Percentiles rank a stretch among this genome's conserved stretches.
Conservation (phyloP, 1,140 invertebrate genomes). For the Meloidogyne hapla region DNA sequence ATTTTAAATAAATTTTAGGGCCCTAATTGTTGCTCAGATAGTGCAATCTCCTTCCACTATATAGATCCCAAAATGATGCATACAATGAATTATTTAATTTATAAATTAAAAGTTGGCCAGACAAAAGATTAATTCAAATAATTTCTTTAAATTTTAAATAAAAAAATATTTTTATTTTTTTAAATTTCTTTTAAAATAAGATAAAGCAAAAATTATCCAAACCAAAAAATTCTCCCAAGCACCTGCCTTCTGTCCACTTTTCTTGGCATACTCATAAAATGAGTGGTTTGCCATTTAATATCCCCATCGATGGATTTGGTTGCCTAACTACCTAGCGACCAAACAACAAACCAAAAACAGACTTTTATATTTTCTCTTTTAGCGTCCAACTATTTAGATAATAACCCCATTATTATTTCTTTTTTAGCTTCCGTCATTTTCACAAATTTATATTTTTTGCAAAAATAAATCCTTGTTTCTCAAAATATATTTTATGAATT, state of each 20-base stretch:
- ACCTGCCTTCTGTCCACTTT: background rate
- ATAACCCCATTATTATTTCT: background rate
- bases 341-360: no score
- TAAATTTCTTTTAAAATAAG: background rate
- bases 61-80: slow-evolving; percentile 89
- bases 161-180: background rate
- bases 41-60: slow-evolving; percentile 90
- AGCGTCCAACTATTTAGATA: background rate
- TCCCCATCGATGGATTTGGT: background rate
- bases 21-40: slow-evolving; percentile 67
- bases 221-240: background rate
- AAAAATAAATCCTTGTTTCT: background rate
- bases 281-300: background rate
- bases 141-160: background rate
- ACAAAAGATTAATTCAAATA: background rate
- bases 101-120: slow-evolving; percentile 64
- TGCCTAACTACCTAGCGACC: background rate
- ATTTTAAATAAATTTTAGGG: slow-evolving; percentile 1
- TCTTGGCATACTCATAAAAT: background rate
- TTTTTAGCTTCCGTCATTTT: background rate
- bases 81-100: slow-evolving; percentile 87
- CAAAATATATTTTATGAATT: no score
- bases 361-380: background rate
- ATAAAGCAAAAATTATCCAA: background rate
- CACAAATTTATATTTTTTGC: background rate